phyloP scores from a whole-genome alignment of 2,888 invertebrate species.

The Mesopsocus fuscifrons region DNA sequence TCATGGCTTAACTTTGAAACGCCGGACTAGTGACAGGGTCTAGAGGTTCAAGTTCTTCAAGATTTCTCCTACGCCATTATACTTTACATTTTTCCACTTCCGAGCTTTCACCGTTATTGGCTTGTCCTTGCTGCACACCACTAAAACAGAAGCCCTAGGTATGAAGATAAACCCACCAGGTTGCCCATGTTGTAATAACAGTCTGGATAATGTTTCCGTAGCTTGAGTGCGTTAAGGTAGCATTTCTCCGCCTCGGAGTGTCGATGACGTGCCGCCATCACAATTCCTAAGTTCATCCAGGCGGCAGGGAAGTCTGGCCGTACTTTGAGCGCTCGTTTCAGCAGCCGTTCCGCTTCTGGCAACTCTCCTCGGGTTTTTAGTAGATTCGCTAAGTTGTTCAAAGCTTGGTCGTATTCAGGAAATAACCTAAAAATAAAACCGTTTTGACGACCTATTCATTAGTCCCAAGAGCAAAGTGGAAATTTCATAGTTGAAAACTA shows the following conservation, averaged over 20 bases:
- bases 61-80: too few species aligned
- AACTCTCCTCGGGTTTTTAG: conserved; percentile 48
- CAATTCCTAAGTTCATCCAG: conserved; percentile 97
- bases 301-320: conserved; percentile 80
- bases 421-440: conserved; percentile 33
- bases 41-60: too few species aligned
- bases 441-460: too few species aligned
- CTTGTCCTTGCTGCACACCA: too few species aligned
- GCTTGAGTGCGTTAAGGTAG: conserved; percentile 58
- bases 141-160: too few species aligned
- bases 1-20: too few species aligned
- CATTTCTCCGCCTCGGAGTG: conserved; percentile 53
- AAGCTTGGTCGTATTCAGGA: conserved; percentile 73
- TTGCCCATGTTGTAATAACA: conserved; percentile 92
- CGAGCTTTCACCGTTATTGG: too few species aligned
- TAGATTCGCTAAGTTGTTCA: conserved; percentile 85
- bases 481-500: neutral
- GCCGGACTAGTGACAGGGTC: too few species aligned
- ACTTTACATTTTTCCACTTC: too few species aligned
- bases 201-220: conserved; percentile 68
- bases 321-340: conserved; percentile 48
- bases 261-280: conserved; percentile 53
- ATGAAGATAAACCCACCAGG: too few species aligned
- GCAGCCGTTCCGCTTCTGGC: conserved; percentile 49
- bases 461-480: too few species aligned